Base-by-base conservation (phyloP, 2,888 invertebrate genomes). In the Nemapogon koenigi region DNA sequence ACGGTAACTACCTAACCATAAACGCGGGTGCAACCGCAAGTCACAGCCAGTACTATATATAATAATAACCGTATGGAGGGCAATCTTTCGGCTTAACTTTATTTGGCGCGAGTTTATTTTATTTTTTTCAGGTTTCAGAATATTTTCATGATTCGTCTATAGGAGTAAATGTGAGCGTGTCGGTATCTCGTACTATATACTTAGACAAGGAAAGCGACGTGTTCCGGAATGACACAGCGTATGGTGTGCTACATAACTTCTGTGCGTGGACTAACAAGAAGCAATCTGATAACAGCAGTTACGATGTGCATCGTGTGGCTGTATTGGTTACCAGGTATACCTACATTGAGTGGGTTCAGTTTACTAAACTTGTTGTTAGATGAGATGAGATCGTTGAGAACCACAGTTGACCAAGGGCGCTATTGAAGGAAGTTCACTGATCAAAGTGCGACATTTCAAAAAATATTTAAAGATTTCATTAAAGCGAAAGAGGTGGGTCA, bases 291-390 rank as follows among this genome's bases (percentile, higher is more conserved):
- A 8, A n/a, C n/a, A n/a, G n/a, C n/a, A n/a, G n/a, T n/a, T n/a
- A n/a, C n/a, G n/a, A n/a, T n/a, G n/a, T n/a, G n/a, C 17, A 35
- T 22, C 22, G 22, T 10, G 35, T 35, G 11, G 19, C 35, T 35
- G 22, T 35, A 13, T 22, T 35, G 6, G 4, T 35, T 22, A 35
- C 35, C 13, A 35, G 35, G 35, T 35, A 22, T n/a, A n/a, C n/a
- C n/a, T n/a, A n/a, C n/a, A n/a, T n/a, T n/a, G n/a, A n/a, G n/a
- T n/a, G n/a, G n/a, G n/a, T n/a, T n/a, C n/a, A n/a, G n/a, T n/a
- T n/a, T n/a, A n/a, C n/a, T n/a, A n/a, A n/a, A n/a, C n/a, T n/a
- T n/a, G n/a, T n/a, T n/a, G n/a, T n/a, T n/a, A n/a, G n/a, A n/a
- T n/a, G n/a, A n/a, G n/a, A n/a, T n/a, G n/a, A n/a, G n/a, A n/a